Evolutionary conservation across 2,888 invertebrate species (phyloP).

Genomic region (Thecocarcelia acutangulata): DNA sequence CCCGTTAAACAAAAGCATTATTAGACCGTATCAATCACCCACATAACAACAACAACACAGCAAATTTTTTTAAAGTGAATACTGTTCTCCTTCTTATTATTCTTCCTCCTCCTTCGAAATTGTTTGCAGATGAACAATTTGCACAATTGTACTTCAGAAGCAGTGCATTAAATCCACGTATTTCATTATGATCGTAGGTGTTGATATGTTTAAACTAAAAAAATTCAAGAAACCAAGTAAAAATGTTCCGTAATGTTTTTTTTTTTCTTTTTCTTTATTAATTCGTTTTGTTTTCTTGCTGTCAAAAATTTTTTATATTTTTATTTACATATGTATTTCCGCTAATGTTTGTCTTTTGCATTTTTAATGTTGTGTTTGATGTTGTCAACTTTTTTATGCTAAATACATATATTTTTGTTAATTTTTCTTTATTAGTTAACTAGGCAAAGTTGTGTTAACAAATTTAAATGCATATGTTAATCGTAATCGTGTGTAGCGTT

Average conservation of each 20-base stretch:
- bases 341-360: conserved; percentile 54
- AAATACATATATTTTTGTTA: conserved; percentile 21
- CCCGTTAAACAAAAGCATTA: conserved; percentile 18
- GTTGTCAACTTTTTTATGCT: conserved; percentile 53
- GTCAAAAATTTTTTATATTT: conserved; percentile 36
- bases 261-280: conserved; percentile 26
- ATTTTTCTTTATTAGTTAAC: neutral
- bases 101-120: conserved; percentile 25
- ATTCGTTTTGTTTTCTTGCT: conserved; percentile 34
- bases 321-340: conserved; percentile 16
- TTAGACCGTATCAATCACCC: conserved; percentile 15
- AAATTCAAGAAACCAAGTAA: conserved; percentile 34
- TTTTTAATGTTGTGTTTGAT: conserved; percentile 64
- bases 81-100: conserved; percentile 1
- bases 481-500: neutral
- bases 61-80: conserved; percentile 25
- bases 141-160: conserved; percentile 30
- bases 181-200: conserved; percentile 56
- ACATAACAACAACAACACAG: conserved; percentile 13
- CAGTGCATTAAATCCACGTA: conserved; percentile 29
- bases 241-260: conserved; percentile 29
- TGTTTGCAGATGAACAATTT: conserved; percentile 22
- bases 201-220: conserved; percentile 39
- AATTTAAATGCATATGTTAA: neutral
- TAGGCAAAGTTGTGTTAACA: neutral